phyloP scores from a whole-genome alignment of 1,140 invertebrate genomes.

The Cyrtorhinus lividipennis region DNA sequence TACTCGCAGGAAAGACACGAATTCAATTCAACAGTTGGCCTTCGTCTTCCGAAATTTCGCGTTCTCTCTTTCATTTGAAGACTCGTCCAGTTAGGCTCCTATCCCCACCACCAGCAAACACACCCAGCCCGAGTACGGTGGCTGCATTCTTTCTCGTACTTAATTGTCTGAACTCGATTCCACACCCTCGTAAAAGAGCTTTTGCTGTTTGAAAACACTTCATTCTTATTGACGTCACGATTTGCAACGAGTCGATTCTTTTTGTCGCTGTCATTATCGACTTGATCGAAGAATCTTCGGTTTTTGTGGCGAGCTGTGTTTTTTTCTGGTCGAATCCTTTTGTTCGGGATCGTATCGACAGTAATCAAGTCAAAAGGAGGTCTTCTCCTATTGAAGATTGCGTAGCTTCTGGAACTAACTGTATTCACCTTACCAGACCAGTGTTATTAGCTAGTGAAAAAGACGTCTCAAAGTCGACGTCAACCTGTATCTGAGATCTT shows the following conservation, averaged over 20 bases:
- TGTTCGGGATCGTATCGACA: background rate
- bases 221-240: background rate
- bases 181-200: background rate
- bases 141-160: conserved; percentile 4
- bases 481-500: background rate
- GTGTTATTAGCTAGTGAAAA: conserved; percentile 8
- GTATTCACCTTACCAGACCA: conserved; percentile 4
- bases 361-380: background rate
- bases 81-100: background rate
- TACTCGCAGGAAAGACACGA: no score
- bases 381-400: conserved; percentile 5
- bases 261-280: no score
- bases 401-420: conserved; percentile 2
- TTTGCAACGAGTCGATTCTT: no score
- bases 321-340: background rate
- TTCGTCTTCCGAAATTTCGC: background rate
- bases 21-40: no score
- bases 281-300: background rate
- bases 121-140: background rate
- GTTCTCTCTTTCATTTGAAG: background rate
- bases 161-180: conserved; percentile 3
- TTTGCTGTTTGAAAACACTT: background rate
- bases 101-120: background rate
- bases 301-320: background rate
- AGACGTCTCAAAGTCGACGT: background rate